Conservation (phyloP, 2,113 vertebrate species). For the Thalassarche chlororhynchos region DNA sequence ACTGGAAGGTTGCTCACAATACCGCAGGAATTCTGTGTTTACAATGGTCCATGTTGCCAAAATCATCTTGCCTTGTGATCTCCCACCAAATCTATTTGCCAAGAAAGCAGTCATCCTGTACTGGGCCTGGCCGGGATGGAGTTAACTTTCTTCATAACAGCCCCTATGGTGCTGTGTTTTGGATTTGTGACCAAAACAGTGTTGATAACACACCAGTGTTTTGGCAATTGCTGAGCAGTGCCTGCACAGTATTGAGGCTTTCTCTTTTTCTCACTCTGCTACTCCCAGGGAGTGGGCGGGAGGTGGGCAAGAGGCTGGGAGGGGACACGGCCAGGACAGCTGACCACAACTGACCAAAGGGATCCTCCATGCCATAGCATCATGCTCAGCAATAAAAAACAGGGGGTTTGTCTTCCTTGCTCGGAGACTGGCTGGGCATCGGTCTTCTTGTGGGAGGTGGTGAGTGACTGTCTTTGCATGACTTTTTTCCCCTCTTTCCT, state of each 20-base stretch:
- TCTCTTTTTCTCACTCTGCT: not conserved
- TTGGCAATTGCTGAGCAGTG: not conserved
- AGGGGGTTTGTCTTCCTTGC: not conserved
- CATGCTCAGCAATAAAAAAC: not conserved
- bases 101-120: not conserved
- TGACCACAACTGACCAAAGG: not conserved
- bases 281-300: not conserved
- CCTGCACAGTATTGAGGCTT: not conserved
- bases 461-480: not conserved
- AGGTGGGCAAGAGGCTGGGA: not conserved
- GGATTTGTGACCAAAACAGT: not conserved
- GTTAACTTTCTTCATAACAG: not conserved
- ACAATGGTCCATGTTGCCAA: not conserved
- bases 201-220: not conserved
- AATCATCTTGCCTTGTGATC: not conserved
- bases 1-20: not conserved
- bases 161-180: not conserved
- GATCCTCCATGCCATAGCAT: not conserved
- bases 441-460: not conserved
- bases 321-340: not conserved
- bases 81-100: not conserved
- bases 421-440: not conserved
- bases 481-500: not conserved
- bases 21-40: not conserved
- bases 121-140: not conserved